Evolutionary conservation across 2,888 invertebrate genomes (phyloP).

Genomic region (Lasioglossum zephyrum): DNA sequence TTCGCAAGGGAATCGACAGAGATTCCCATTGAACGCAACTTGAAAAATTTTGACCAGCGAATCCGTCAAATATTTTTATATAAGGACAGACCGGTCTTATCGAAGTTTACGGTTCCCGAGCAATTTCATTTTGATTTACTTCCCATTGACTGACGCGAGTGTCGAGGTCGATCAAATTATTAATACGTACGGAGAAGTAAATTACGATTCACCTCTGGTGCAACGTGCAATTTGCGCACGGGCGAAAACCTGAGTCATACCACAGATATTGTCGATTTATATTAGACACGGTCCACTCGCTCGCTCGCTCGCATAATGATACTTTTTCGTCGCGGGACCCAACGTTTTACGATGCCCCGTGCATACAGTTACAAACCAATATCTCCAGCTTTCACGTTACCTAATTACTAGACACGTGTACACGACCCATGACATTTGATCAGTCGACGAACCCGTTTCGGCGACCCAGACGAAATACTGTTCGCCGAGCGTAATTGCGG

Average conservation of each 20-base stretch:
- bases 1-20: too few species aligned
- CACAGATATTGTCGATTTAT: slow-evolving; percentile 1
- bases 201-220: background rate
- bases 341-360: background rate
- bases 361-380: slow-evolving; percentile 10
- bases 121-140: slow-evolving; percentile 32
- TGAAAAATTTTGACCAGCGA: background rate
- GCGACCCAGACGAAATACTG: slow-evolving; percentile 5
- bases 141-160: background rate
- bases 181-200: slow-evolving; percentile 18
- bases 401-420: slow-evolving; percentile 51
- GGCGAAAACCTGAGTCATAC: background rate
- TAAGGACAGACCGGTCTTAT: background rate
- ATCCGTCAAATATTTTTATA: slow-evolving; percentile 9
- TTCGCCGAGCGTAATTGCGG: background rate
- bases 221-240: background rate
- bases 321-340: background rate
- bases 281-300: slow-evolving; percentile 5
- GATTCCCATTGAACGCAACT: too few species aligned
- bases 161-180: slow-evolving; percentile 25
- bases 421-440: slow-evolving; percentile 60
- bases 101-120: slow-evolving; percentile 10
- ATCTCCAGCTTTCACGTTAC: slow-evolving; percentile 52
- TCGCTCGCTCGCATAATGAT: slow-evolving; percentile 19
- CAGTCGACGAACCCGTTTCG: slow-evolving; percentile 43